A percentile compares a stretch with the other conserved stretches of the same genome.
Evolutionary conservation across 2,888 invertebrate species (phyloP).

Genomic region (Drosophila cyrtoloma): DNA sequence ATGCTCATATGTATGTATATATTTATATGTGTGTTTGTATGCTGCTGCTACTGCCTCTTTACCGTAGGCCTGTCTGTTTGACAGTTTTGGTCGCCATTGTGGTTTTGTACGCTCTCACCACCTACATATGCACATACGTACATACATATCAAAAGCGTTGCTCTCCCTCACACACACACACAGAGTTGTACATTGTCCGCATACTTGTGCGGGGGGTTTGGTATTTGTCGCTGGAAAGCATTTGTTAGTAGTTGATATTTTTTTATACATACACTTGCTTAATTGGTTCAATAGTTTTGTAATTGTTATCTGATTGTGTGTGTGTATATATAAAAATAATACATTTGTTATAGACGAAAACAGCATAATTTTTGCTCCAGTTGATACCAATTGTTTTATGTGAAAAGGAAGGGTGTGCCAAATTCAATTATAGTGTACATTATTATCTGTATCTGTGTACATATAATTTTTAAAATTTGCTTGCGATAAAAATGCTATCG

Average conservation of each 20-base stretch:
- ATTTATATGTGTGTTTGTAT: slow-evolving; percentile 6
- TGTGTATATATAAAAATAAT: slow-evolving; percentile 12
- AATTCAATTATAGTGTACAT: slow-evolving; percentile 18
- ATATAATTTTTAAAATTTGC: slow-evolving; percentile 4
- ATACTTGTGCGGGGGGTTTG: slow-evolving; percentile 28
- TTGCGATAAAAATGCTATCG: slow-evolving; percentile 20
- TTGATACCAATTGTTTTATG: slow-evolving; percentile 67
- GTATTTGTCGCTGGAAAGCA: slow-evolving; percentile 45
- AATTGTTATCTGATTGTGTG: slow-evolving; percentile 53
- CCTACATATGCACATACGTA: slow-evolving; percentile 28
- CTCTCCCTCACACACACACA: slow-evolving; percentile 40
- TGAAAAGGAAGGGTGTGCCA: slow-evolving; percentile 60
- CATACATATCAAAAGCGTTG: slow-evolving; percentile 24
- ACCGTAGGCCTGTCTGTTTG: slow-evolving; percentile 56
- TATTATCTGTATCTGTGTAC: slow-evolving; percentile 11
- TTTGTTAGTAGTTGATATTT: slow-evolving; percentile 35
- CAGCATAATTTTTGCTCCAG: slow-evolving; percentile 49
- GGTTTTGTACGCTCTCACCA: slow-evolving; percentile 54
- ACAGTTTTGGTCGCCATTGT: slow-evolving; percentile 65
- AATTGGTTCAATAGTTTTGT: slow-evolving; percentile 78
- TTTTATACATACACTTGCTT: slow-evolving; percentile 56
- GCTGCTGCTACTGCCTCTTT: slow-evolving; percentile 29
- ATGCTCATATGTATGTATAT: slow-evolving; percentile 25
- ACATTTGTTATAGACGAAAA: slow-evolving; percentile 16
- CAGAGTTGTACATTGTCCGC: slow-evolving; percentile 13